Evolutionary conservation across 2,888 invertebrate genomes (phyloP).

Genomic region (Lasius platythorax): DNA sequence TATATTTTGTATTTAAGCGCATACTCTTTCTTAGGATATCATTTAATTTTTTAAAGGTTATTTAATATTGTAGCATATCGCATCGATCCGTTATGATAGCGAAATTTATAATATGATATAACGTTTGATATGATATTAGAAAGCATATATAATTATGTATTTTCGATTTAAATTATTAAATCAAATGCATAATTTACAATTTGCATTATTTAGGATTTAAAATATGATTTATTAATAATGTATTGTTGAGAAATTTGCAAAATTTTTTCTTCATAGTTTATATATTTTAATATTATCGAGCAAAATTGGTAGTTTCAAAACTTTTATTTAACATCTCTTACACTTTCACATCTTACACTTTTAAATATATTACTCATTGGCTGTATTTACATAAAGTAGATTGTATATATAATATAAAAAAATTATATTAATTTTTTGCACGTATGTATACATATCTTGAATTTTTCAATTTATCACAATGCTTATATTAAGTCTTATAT

Average conservation of each 20-base stretch:
- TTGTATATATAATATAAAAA: not conserved
- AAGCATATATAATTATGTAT: conserved; percentile 6
- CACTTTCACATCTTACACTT: no score
- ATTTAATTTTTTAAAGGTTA: conserved; percentile 30
- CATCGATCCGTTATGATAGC: not conserved
- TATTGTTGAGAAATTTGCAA: not conserved
- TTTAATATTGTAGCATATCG: not conserved
- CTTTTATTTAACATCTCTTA: not conserved
- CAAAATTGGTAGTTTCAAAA: not conserved
- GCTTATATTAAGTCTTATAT: not conserved
- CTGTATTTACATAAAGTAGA: conserved; percentile 8
- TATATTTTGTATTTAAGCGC: conserved; percentile 70
- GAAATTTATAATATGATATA: not conserved
- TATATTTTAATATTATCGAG: not conserved
- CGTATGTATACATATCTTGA: not conserved
- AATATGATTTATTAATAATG: not conserved
- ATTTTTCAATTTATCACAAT: not conserved
- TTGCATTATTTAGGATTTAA: not conserved
- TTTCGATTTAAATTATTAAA: not conserved
- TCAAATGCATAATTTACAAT: not conserved
- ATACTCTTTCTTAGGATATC: conserved; percentile 52
- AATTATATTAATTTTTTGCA: not conserved
- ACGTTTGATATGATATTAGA: not conserved
- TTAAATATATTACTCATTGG: not conserved
- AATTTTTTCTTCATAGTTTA: not conserved